A percentile compares a stretch with the other conserved stretches of the same genome.
phyloP scores from a whole-genome alignment of 2,113 vertebrate species.

The Fukomys damarensis region DNA sequence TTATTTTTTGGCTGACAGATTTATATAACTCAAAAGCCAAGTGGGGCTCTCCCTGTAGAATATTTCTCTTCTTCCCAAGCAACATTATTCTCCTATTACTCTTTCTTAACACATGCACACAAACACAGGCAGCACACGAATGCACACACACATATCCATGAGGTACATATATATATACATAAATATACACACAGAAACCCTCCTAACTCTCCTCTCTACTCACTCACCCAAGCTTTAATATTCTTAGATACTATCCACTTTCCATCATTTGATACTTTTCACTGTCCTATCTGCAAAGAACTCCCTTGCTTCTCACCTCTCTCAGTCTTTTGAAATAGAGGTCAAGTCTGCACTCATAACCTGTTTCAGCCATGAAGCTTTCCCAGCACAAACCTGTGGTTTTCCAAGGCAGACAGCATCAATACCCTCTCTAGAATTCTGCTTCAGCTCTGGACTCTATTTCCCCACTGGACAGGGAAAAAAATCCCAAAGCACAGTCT shows the following conservation, averaged over 20 bases:
- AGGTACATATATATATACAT: background rate
- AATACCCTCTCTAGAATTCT: background rate
- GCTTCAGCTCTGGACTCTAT: background rate
- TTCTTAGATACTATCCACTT: background rate
- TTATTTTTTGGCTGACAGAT: constrained; percentile 24
- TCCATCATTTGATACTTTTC: background rate
- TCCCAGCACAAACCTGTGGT: background rate
- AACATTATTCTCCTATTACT: background rate
- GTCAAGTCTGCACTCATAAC: background rate
- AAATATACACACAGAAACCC: background rate
- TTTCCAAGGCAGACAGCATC: background rate
- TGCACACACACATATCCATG: background rate
- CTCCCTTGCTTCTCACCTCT: background rate
- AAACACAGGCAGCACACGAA: background rate
- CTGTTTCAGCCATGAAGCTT: background rate
- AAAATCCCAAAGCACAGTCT: accelerated
- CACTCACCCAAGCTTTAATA: background rate
- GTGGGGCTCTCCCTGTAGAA: background rate
- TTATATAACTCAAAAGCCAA: background rate
- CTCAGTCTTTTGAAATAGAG: background rate
- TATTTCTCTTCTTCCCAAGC: background rate
- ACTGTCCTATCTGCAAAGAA: background rate
- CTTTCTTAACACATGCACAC: no score
- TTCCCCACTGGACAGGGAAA: no score
- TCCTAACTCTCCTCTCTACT: background rate